Conservation (phyloP, 2,888 invertebrate species). For the Ichneumoninae sp. region DNA sequence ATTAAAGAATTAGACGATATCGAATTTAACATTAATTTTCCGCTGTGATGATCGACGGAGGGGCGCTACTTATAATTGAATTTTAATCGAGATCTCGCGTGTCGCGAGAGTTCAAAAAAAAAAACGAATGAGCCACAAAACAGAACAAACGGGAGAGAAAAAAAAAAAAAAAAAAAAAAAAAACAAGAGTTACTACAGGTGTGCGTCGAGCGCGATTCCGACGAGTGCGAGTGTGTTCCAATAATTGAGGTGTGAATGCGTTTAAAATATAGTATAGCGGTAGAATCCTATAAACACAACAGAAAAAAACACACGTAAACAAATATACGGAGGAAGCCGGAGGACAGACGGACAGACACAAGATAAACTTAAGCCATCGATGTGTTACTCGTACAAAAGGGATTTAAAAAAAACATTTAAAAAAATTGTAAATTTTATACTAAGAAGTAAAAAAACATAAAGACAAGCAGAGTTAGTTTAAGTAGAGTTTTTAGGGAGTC, state of each 20-base stretch:
- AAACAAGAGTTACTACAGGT: constrained; percentile 62
- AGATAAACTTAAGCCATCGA: constrained; percentile 80
- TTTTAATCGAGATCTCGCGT: background rate
- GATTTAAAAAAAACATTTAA: constrained; percentile 70
- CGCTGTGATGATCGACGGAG: constrained; percentile 30
- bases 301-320: background rate
- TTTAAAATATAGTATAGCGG: constrained; percentile 43
- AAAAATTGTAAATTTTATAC: constrained; percentile 81
- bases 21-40: constrained; percentile 34
- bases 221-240: constrained; percentile 67
- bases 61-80: constrained; percentile 9
- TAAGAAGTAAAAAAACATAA: constrained; percentile 68
- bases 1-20: constrained; percentile 10
- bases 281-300: constrained; percentile 57
- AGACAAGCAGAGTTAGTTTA: constrained; percentile 63
- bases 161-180: constrained; percentile 32
- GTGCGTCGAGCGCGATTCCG: constrained; percentile 56
- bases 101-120: constrained; percentile 23
- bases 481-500: constrained; percentile 60
- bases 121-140: constrained; percentile 11
- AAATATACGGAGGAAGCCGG: constrained; percentile 19
- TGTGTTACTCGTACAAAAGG: constrained; percentile 82
- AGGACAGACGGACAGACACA: constrained; percentile 69
- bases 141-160: background rate
- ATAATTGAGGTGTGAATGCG: constrained; percentile 55